phyloP scores from a whole-genome alignment of 2,888 invertebrate species.

The Eutolmus rufibarbis region DNA sequence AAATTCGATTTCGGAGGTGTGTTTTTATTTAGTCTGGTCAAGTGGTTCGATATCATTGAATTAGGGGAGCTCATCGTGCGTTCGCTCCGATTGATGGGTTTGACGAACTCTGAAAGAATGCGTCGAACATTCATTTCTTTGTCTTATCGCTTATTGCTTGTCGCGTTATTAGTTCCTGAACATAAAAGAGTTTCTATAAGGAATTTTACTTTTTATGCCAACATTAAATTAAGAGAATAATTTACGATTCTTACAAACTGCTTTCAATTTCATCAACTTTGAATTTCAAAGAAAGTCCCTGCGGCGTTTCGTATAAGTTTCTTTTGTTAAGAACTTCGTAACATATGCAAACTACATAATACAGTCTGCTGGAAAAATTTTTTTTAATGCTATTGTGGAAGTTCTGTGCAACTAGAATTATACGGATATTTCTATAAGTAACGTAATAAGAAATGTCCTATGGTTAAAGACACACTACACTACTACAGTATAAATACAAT shows the following conservation, averaged over 20 bases:
- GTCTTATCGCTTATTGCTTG: not conserved
- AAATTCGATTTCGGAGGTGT: constrained; percentile 11
- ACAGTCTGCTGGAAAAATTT: too few species aligned
- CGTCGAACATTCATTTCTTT: not conserved
- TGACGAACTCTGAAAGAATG: constrained; percentile 25
- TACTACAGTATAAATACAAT: too few species aligned
- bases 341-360: too few species aligned
- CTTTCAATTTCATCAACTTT: not conserved
- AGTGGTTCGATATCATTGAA: constrained; percentile 21
- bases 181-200: not conserved
- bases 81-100: constrained; percentile 15
- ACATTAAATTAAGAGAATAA: not conserved
- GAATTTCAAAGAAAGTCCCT: not conserved
- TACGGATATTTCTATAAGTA: too few species aligned
- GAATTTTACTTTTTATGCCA: not conserved
- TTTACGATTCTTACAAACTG: not conserved
- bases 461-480: too few species aligned
- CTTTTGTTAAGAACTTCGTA: too few species aligned
- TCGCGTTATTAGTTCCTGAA: not conserved
- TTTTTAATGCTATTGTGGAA: too few species aligned
- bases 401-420: too few species aligned
- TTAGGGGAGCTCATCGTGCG: not conserved
- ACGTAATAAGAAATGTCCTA: too few species aligned
- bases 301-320: not conserved
- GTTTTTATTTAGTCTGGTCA: constrained; percentile 32